Evolutionary conservation across 1,140 invertebrate genomes (phyloP), one percentile per base, ranked within the genome.

Genomic region (Pseudomyrmex cubaensis): DNA sequence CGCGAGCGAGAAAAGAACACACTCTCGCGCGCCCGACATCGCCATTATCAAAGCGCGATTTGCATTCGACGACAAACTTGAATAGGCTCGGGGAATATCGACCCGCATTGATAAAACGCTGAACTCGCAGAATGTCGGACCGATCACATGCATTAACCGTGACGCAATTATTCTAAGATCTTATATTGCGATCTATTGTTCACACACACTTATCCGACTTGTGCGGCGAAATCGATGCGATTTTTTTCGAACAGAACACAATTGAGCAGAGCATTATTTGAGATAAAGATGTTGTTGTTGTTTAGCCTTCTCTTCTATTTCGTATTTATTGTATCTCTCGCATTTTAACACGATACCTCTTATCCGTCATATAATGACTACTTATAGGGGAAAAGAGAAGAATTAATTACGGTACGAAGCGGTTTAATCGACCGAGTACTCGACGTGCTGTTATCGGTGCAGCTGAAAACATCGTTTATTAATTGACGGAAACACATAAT

Each of bases 401-500:
- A 35, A 46, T 80, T 72, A 80, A 80, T 72, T 72, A 59, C 7
- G 9, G 15, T 44, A 54, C 12, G 52, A 17, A 70, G 59, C 52
- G 17, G 22, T 80, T 78, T 35, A 59, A 72, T 70, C 54, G 44
- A 56, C n/a, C 66, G 10, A 50, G 22, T 9, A 35, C 67, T 10
- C 8, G 35, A 64, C 12, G 61, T 35, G 46, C 59, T 48, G 17
- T 78, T 78, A 78, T 69, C 64, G 75, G 20, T n/a, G 35, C 50
- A 20, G 44, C 54, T 15, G 20, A n/a, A 70, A 57, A 70, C 64
- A 69, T 59, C 44, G 35, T 78, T 80, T 80, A 80, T 80, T 80
- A 80, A 80, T 80, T 80, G 66, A 10, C 46, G 66, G 76, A 72
- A 80, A 72, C n/a, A 12, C 9, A 12, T 80, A 80, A 80, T 80